Evolutionary conservation across 2,797 vertebrate species (phyloP).

Genomic region (Sebastes paucispinis): DNA sequence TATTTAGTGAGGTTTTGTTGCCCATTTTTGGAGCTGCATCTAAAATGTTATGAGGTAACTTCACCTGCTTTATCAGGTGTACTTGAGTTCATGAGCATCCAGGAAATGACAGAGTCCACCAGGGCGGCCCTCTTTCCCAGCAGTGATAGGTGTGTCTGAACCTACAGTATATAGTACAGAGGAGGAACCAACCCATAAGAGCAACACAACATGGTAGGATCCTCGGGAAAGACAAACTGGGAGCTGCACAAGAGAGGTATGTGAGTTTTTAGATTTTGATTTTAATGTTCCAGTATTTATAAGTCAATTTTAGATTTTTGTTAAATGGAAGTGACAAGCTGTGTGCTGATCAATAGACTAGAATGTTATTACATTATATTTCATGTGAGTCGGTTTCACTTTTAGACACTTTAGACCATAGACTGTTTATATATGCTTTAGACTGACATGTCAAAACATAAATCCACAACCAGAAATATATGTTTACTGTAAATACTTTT

Average conservation of each 20-base stretch:
- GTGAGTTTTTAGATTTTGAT: neutral
- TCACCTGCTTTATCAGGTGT: neutral
- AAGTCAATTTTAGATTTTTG: neutral
- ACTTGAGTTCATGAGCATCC: neutral
- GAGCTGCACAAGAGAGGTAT: neutral
- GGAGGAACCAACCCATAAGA: neutral
- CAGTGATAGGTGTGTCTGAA: conserved; percentile 1
- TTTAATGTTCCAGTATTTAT: neutral
- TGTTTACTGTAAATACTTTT: neutral
- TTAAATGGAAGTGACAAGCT: neutral
- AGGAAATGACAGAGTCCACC: conserved; percentile 23
- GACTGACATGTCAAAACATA: neutral
- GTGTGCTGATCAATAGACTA: neutral
- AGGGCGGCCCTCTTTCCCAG: neutral
- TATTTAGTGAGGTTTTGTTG: neutral
- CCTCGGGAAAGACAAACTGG: neutral
- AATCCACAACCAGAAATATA: neutral
- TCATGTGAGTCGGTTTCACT: neutral
- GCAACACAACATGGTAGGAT: neutral
- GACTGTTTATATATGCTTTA: neutral
- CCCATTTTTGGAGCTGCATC: neutral
- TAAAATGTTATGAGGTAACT: neutral
- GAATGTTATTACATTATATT: neutral
- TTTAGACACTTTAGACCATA: neutral
- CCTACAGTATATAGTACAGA: neutral